phyloP scores from a whole-genome alignment of 2,888 invertebrate species.

The Drepana falcataria region DNA sequence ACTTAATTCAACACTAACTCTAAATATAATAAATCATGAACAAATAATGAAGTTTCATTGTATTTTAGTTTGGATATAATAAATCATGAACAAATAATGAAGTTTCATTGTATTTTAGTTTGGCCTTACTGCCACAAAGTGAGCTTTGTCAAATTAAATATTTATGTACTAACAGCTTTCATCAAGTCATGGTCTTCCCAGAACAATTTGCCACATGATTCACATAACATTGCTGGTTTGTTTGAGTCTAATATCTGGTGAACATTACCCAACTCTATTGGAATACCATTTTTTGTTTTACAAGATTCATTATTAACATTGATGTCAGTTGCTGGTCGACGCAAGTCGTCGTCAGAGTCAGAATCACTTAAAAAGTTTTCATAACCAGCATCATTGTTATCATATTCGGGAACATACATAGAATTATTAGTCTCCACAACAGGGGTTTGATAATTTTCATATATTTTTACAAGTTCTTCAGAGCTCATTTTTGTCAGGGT shows the following conservation, averaged over 20 bases:
- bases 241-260: constrained; percentile 60
- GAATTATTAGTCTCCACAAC: constrained; percentile 13
- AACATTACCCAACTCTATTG: constrained; percentile 75
- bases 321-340: constrained; percentile 28
- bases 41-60: no score
- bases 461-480: constrained; percentile 47
- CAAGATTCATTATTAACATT: constrained; percentile 32
- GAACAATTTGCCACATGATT: constrained; percentile 85
- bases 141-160: constrained; percentile 35
- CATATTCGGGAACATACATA: constrained; percentile 30
- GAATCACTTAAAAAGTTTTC: constrained; percentile 64
- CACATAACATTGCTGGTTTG: constrained; percentile 83
- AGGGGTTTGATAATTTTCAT: constrained; percentile 35
- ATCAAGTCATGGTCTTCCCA: constrained; percentile 79
- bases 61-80: constrained; percentile 11
- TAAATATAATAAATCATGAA: no score
- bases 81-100: no score
- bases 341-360: constrained; percentile 55
- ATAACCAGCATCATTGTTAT: constrained; percentile 48
- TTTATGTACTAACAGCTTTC: constrained; percentile 38
- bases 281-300: constrained; percentile 74
- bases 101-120: constrained; percentile 9
- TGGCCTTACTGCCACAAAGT: constrained; percentile 19
- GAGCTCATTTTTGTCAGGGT: constrained; percentile 40
- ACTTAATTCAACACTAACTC: no score